Base-by-base conservation (phyloP, 2,797 vertebrate genomes). In the Hipposideros larvatus region DNA sequence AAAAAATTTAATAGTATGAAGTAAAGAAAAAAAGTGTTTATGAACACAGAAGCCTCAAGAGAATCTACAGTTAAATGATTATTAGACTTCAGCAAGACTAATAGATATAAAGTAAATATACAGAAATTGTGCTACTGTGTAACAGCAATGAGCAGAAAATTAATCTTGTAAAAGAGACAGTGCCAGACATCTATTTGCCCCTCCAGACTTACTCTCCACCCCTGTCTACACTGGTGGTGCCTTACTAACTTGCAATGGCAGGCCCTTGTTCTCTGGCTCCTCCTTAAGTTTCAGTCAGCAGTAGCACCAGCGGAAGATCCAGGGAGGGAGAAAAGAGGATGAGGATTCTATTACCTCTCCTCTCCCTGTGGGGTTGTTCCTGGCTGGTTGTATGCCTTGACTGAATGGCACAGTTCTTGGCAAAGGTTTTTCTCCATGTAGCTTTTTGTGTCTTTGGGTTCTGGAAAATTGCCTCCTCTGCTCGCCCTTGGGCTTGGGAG, bases 31-130 rank as follows among this genome's bases (percentile, higher is more conserved):
- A 34, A 43, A 68, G 46, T 61, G 13, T 55, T 90, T 37, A 34
- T 82, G 28, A 74, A 71, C 28, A 73, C 16, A 87, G 48, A 73
- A 95, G 79, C 73, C 41, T 91, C 28, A 87, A 78, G 61, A 41
- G 11, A 77, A 46, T 75, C 63, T 65, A 84, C 7, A 87, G 61
- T 71, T 53, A 84, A 63, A 61, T 91, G 37, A 28, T 63, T 70
- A 61, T 79, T 87, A 70, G 37, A 91, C 26, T 68, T 85, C 31
- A 75, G 43, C 21, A 63, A 79, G 61, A 79, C 59, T 68, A 48
- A 41, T 53, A 37, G 55, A 87, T 66, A 37, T 75, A 86, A 94
- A 83, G 31, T 85, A 43, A 84, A 48, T 55, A 88, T 68, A 46
- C 24, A 88, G 41, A 84, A 84, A 79, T 53, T 13, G 21, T 31